A percentile compares a stretch with the other conserved stretches of the same genome.
Evolutionary conservation across 2,113 vertebrate genomes (phyloP).

Genomic region (Rhinoptilus africanus): DNA sequence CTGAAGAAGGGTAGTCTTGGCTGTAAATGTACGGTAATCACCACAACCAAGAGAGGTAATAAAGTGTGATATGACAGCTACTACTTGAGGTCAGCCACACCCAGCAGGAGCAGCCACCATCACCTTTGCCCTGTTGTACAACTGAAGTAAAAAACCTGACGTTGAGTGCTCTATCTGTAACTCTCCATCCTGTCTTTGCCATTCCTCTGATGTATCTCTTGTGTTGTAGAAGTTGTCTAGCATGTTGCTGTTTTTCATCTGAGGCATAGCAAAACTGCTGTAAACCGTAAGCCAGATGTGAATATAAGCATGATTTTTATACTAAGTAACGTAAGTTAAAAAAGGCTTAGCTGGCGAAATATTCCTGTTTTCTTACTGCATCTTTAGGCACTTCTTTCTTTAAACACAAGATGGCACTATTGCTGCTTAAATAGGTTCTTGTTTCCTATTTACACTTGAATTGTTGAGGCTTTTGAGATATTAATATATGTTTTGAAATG

Average conservation of each 20-base stretch:
- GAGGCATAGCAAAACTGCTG: not conserved
- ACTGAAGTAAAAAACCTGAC: not conserved
- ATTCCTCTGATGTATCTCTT: not conserved
- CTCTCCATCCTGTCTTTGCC: not conserved
- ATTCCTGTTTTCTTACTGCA: not conserved
- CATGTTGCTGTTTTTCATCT: not conserved
- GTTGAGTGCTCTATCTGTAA: fast-evolving
- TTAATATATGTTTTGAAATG: not conserved
- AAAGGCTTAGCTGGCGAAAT: not conserved
- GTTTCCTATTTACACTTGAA: not conserved
- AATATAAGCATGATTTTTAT: not conserved
- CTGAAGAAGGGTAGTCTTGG: not conserved
- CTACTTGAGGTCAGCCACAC: not conserved
- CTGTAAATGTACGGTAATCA: not conserved
- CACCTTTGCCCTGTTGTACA: not conserved
- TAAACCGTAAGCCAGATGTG: not conserved
- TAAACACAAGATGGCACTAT: conserved; percentile 45
- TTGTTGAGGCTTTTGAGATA: not conserved
- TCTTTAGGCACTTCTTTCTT: not conserved
- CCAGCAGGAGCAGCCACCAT: not conserved
- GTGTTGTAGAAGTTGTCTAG: not conserved
- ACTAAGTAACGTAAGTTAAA: not conserved
- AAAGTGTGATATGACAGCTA: not conserved
- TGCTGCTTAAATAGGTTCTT: not conserved
- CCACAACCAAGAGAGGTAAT: not conserved